phyloP scores from a whole-genome alignment of 2,888 invertebrate species.

The Epistrophe grossulariae region DNA sequence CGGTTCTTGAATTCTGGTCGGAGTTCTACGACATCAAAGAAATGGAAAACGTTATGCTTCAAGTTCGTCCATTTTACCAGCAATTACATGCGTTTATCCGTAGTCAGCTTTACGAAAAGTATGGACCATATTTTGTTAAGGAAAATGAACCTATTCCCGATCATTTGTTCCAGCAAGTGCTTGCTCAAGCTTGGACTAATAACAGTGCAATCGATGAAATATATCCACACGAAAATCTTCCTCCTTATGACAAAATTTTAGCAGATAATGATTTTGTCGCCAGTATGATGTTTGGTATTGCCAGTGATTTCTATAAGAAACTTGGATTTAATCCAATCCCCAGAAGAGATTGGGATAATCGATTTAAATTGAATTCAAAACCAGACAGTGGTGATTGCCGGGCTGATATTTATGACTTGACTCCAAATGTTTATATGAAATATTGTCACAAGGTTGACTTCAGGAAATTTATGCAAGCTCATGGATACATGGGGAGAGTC shows the following conservation, averaged over 20 bases:
- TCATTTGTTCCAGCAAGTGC: conserved; percentile 87
- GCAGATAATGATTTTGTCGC: conserved; percentile 77
- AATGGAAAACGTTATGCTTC: conserved; percentile 83
- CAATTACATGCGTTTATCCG: conserved; percentile 93
- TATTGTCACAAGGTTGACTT: conserved; percentile 82
- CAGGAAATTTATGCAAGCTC: conserved; percentile 81
- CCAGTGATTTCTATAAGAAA: conserved; percentile 81
- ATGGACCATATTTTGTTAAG: conserved; percentile 88
- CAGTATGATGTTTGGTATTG: conserved; percentile 78
- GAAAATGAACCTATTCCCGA: conserved; percentile 90
- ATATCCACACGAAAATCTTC: conserved; percentile 80
- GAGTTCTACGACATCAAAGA: conserved; percentile 79
- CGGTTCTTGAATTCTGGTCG: conserved; percentile 80
- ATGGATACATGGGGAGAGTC: conserved; percentile 80
- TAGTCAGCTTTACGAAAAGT: conserved; percentile 87
- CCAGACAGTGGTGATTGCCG: conserved; percentile 80
- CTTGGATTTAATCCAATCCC: conserved; percentile 80
- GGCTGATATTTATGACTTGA: conserved; percentile 81
- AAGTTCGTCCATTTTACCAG: conserved; percentile 88
- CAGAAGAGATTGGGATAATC: conserved; percentile 78
- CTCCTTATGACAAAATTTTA: conserved; percentile 81
- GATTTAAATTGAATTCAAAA: conserved; percentile 79
- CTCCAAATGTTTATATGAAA: conserved; percentile 81
- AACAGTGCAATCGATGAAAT: conserved; percentile 80
- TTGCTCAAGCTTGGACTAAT: conserved; percentile 81